Evolutionary conservation across 2,797 vertebrate species (phyloP).

Genomic region (Cyprinodon diabolis): DNA sequence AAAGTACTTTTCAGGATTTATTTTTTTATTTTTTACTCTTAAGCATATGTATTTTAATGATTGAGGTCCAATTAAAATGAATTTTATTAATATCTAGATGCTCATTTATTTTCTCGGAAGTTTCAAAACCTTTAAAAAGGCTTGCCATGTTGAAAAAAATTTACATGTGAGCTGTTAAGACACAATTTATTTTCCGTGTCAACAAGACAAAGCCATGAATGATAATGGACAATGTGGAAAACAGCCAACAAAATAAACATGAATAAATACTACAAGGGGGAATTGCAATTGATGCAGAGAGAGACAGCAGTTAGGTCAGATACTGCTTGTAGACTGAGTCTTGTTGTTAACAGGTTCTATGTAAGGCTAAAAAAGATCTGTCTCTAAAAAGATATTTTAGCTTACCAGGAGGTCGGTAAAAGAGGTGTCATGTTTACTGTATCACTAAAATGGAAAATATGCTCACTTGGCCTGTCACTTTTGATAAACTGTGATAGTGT

Average conservation of each 20-base stretch:
- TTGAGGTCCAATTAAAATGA: not conserved
- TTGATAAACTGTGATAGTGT: not conserved
- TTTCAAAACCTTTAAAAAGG: not conserved
- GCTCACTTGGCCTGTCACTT: not conserved
- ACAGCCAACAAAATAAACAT: not conserved
- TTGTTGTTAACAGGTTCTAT: not conserved
- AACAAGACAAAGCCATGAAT: not conserved
- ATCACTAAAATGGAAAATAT: not conserved
- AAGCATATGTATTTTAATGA: not conserved
- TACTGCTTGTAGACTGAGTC: not conserved
- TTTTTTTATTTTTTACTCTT: too few relatives aligned
- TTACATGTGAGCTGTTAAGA: not conserved
- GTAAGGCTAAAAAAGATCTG: not conserved
- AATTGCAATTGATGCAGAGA: not conserved
- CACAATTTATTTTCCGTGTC: not conserved
- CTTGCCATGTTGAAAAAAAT: not conserved
- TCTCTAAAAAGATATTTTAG: not conserved
- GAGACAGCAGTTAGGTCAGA: too few relatives aligned
- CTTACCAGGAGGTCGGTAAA: not conserved
- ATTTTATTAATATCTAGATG: not conserved
- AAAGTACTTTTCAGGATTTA: too few relatives aligned
- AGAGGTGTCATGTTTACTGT: conserved; percentile 1
- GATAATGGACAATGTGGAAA: not conserved
- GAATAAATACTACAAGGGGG: not conserved
- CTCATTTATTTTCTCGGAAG: not conserved